A percentile compares a stretch with the other conserved stretches of the same genome.
These are phyloP conservation scores for Clarias gariepinus DNA, from an alignment of 2,113 vertebrate species.

Conservation along the genomic window DNA sequence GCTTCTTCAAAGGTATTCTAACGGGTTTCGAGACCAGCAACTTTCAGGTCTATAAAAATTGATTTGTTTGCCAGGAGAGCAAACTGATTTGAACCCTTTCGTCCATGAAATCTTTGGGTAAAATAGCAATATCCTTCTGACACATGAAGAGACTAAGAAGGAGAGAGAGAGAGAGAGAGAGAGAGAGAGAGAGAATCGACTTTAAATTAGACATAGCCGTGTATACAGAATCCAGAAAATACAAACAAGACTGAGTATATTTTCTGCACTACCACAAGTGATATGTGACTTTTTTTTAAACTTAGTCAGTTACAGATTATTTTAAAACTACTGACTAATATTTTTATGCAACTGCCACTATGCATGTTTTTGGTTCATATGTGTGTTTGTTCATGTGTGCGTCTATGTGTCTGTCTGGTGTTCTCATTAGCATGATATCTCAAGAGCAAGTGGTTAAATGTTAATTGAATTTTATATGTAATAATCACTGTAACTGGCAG, in stretches of 20 bases:
- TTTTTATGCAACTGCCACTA: too few species aligned
- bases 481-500: not conserved
- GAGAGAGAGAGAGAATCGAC: constrained; percentile 68
- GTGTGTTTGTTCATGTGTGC: not conserved
- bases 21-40: constrained; percentile 80
- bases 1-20: constrained; percentile 69
- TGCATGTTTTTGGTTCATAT: not conserved
- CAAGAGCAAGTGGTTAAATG: not conserved
- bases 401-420: not conserved
- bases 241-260: constrained; percentile 5
- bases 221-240: constrained; percentile 53
- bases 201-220: constrained; percentile 70
- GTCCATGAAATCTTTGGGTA: constrained; percentile 74
- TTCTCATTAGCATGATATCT: not conserved
- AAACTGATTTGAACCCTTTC: constrained; percentile 72
- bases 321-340: not conserved
- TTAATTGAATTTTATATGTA: not conserved
- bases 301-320: not conserved
- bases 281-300: not conserved
- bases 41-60: constrained; percentile 80
- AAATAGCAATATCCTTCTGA: constrained; percentile 79
- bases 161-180: constrained; percentile 73
- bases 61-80: constrained; percentile 79
- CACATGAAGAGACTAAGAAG: constrained; percentile 60
- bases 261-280: constrained; percentile 20